Evolutionary conservation across 2,113 vertebrate species (phyloP).

Genomic region (Sceloporus tristichus): DNA sequence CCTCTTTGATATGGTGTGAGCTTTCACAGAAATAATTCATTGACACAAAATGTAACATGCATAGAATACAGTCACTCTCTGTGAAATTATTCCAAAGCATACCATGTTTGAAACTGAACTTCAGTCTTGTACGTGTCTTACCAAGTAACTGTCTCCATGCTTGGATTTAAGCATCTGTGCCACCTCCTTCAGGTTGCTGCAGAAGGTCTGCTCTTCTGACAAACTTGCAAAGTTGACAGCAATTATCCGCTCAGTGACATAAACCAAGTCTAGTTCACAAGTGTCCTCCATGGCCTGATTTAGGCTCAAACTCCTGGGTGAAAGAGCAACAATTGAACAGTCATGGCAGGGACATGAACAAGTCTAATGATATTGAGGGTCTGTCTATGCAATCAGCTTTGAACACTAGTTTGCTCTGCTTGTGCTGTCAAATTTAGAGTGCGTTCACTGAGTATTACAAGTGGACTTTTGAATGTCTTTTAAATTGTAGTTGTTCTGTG

Average conservation of each 20-base stretch:
- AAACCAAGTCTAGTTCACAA: slow-evolving; percentile 92
- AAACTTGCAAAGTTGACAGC: slow-evolving; percentile 90
- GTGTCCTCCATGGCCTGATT: slow-evolving; percentile 89
- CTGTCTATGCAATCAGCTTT: neutral
- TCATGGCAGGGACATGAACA: neutral
- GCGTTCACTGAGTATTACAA: slow-evolving; percentile 4
- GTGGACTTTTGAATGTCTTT: neutral
- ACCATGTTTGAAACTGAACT: neutral
- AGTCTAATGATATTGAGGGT: neutral
- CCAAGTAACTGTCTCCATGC: slow-evolving; percentile 94
- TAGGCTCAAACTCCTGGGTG: slow-evolving; percentile 72
- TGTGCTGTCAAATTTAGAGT: neutral
- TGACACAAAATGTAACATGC: neutral
- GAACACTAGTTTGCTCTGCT: slow-evolving; percentile 3
- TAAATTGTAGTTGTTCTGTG: neutral
- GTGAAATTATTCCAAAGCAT: neutral
- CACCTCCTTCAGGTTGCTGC: slow-evolving; percentile 91
- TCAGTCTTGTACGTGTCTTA: slow-evolving; percentile 58
- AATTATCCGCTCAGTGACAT: slow-evolving; percentile 80
- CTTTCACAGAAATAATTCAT: neutral
- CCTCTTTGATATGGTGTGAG: neutral
- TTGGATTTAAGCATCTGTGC: slow-evolving; percentile 98
- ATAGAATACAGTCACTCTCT: neutral
- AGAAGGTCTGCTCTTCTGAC: slow-evolving; percentile 89
- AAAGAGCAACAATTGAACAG: neutral